phyloP scores from a whole-genome alignment of 1,140 invertebrate species.

The Leptopilina boulardi region DNA sequence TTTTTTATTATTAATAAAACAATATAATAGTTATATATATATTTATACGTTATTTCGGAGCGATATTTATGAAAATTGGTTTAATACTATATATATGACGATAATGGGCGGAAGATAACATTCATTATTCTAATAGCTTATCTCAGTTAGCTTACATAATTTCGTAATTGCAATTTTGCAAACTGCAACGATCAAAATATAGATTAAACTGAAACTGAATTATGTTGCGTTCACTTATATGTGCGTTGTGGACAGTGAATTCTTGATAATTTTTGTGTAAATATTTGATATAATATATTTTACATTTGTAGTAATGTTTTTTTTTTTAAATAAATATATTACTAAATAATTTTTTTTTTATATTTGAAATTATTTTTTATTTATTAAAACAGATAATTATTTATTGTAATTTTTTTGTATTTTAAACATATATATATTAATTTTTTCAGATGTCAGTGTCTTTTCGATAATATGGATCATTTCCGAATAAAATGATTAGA shows the following conservation, averaged over 20 bases:
- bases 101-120: neutral
- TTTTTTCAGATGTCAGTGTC: too few relatives aligned
- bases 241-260: neutral
- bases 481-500: too few relatives aligned
- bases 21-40: too few relatives aligned
- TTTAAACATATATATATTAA: too few relatives aligned
- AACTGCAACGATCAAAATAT: conserved; percentile 24
- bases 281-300: too few relatives aligned
- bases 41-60: neutral
- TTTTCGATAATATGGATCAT: too few relatives aligned
- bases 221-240: neutral
- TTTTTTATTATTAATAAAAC: too few relatives aligned
- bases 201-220: neutral
- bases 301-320: neutral
- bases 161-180: neutral
- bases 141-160: conserved; percentile 10
- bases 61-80: conserved; percentile 2
- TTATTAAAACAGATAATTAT: too few relatives aligned
- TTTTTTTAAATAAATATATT: too few relatives aligned
- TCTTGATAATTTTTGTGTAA: neutral
- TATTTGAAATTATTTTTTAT: too few relatives aligned
- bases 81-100: neutral
- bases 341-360: too few relatives aligned
- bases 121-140: conserved; percentile 11
- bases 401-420: too few relatives aligned